phyloP scores from a whole-genome alignment of 2,888 invertebrate species.

The Sphaerophoria rueppellii region DNA sequence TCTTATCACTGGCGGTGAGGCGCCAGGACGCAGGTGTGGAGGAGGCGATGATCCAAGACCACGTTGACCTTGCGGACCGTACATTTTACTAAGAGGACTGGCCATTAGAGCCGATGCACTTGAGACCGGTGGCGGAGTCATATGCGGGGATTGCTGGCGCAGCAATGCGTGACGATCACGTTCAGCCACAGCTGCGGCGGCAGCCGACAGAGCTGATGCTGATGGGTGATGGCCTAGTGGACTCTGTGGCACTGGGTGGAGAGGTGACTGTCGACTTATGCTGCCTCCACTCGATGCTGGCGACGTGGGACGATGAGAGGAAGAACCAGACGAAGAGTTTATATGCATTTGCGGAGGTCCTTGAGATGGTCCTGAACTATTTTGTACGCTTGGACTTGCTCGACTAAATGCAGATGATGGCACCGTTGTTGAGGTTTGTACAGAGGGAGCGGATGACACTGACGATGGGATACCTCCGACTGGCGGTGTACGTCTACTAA shows the following conservation, averaged over 20 bases:
- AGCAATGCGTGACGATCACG: constrained; percentile 81
- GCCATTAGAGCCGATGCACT: constrained; percentile 82
- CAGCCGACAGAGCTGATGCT: constrained; percentile 81
- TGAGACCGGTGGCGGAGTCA: constrained; percentile 83
- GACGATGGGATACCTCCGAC: constrained; percentile 78
- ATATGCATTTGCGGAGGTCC: constrained; percentile 75
- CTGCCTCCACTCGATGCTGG: constrained; percentile 80
- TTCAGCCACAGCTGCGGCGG: constrained; percentile 82
- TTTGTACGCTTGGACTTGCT: constrained; percentile 82
- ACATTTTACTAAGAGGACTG: constrained; percentile 82
- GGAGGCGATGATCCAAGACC: constrained; percentile 83
- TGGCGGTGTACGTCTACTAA: constrained; percentile 81
- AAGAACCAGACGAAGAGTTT: constrained; percentile 75
- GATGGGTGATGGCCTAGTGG: constrained; percentile 82
- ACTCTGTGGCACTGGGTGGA: constrained; percentile 82
- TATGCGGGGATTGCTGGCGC: constrained; percentile 82
- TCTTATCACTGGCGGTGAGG: constrained; percentile 84
- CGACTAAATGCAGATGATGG: constrained; percentile 82
- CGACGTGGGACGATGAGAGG: constrained; percentile 81
- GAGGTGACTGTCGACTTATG: constrained; percentile 81
- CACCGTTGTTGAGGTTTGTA: constrained; percentile 79
- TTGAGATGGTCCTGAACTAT: constrained; percentile 76
- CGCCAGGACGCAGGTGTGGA: constrained; percentile 82
- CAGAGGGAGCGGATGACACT: constrained; percentile 77
- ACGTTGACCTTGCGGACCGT: constrained; percentile 83